These are phyloP conservation scores for Atethmia centrago DNA, from an alignment of 2,888 invertebrate species.

Conservation along the genomic window DNA sequence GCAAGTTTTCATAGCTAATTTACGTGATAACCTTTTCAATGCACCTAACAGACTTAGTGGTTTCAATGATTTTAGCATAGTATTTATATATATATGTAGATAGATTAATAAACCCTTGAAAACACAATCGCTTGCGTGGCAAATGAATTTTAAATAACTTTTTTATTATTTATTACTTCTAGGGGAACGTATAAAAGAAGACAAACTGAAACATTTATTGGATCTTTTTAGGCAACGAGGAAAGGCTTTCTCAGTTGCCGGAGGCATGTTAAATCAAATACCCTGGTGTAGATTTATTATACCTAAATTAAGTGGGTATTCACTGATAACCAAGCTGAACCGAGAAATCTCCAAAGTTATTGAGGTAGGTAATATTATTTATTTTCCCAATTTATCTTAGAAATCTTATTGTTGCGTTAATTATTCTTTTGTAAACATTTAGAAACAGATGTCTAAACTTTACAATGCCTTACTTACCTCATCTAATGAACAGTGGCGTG, in stretches of 20 bases:
- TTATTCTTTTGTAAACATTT: not conserved
- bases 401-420: not conserved
- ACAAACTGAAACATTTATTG: constrained; percentile 81
- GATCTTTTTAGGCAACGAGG: constrained; percentile 77
- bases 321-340: constrained; percentile 87
- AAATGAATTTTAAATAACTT: not conserved
- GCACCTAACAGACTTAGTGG: not conserved
- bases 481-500: too few relatives aligned
- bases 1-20: not conserved
- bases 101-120: not conserved
- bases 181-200: constrained; percentile 91
- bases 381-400: not conserved
- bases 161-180: constrained; percentile 31
- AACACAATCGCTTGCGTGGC: not conserved
- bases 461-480: not conserved
- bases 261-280: constrained; percentile 92
- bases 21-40: not conserved
- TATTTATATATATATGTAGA: not conserved
- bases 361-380: constrained; percentile 71
- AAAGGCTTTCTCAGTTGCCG: constrained; percentile 91
- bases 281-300: constrained; percentile 92
- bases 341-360: constrained; percentile 90
- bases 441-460: constrained; percentile 8
- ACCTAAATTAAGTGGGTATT: constrained; percentile 92
- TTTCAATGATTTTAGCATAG: not conserved